Percentiles rank a stretch among this genome's conserved stretches.
Evolutionary conservation across 30 jellyfish, hydroid and myxozoan species (phyloP).

Genomic region (Haliclystus octoradiatus): DNA sequence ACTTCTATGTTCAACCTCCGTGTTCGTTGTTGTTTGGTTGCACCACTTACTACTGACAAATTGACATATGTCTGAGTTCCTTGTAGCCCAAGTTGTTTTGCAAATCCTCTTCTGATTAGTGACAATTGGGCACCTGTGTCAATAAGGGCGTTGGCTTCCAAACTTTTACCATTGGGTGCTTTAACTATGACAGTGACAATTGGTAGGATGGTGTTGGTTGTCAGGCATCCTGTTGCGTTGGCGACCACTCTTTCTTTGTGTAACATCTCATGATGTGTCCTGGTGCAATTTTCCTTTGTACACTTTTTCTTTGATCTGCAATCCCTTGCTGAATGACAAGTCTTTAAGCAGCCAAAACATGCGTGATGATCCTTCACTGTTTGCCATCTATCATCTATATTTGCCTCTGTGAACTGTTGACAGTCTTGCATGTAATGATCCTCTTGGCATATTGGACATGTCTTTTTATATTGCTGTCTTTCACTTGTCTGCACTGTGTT

Average conservation of each 20-base stretch:
- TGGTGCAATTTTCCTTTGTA: constrained; percentile 17
- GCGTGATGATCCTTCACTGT: constrained; percentile 24
- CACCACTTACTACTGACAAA: constrained; percentile 45
- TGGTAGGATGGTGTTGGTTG: constrained; percentile 14
- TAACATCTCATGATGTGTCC: constrained; percentile 25
- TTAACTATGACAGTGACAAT: constrained; percentile 17
- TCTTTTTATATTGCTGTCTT: too few relatives aligned
- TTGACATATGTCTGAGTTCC: constrained; percentile 33
- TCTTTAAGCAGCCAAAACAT: constrained; percentile 43
- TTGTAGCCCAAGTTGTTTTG: constrained; percentile 27
- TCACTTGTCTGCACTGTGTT: too few relatives aligned
- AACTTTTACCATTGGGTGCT: constrained; percentile 7
- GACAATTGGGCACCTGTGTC: constrained; percentile 50
- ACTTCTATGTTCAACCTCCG: constrained; percentile 18
- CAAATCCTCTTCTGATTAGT: constrained; percentile 36
- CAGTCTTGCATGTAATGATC: constrained; percentile 50
- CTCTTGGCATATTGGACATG: constrained; percentile 37
- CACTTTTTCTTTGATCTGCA: constrained; percentile 23
- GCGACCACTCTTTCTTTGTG: constrained; percentile 35
- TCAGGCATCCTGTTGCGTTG: not conserved
- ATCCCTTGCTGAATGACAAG: constrained; percentile 30
- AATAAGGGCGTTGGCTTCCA: constrained; percentile 35
- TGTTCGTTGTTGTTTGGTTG: constrained; percentile 39
- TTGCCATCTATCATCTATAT: constrained; percentile 17
- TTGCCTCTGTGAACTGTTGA: constrained; percentile 28